Percentiles rank a stretch among this genome's conserved stretches.
phyloP scores from a whole-genome alignment of 2,888 invertebrate species.

The Cylindroiulus punctatus region DNA sequence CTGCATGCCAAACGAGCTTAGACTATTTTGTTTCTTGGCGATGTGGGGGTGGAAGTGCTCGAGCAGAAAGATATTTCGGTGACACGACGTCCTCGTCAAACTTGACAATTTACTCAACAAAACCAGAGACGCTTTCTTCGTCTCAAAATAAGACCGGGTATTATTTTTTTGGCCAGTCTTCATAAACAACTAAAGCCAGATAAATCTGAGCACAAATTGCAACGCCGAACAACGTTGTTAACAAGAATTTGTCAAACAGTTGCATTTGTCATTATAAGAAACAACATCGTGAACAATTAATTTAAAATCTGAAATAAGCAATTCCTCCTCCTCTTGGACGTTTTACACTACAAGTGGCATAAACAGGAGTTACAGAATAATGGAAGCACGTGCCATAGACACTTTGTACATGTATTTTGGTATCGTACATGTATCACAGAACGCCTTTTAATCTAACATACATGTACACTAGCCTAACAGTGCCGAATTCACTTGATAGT shows the following conservation, averaged over 20 bases:
- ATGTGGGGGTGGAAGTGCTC: conserved; percentile 23
- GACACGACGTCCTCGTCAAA: conserved; percentile 37
- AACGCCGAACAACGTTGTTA: neutral
- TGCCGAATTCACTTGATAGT: too few relatives aligned
- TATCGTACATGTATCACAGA: too few relatives aligned
- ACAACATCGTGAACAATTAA: neutral
- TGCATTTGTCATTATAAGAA: neutral
- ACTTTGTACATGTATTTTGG: too few relatives aligned
- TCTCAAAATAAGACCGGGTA: neutral
- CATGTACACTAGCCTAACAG: too few relatives aligned
- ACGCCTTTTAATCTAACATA: too few relatives aligned
- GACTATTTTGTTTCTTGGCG: conserved; percentile 42
- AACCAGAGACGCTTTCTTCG: neutral
- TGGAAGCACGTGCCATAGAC: too few relatives aligned
- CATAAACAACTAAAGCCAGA: neutral
- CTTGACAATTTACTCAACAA: conserved; percentile 29
- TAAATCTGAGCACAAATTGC: neutral
- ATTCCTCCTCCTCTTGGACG: too few relatives aligned
- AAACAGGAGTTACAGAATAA: too few relatives aligned
- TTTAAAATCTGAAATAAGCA: too few relatives aligned
- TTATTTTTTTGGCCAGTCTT: neutral
- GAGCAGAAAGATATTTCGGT: conserved; percentile 42
- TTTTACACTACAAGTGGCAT: too few relatives aligned
- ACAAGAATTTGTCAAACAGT: neutral
- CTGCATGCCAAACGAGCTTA: conserved; percentile 2